phyloP scores from a whole-genome alignment of 2,888 invertebrate genomes.

The Pilophorus perplexus region DNA sequence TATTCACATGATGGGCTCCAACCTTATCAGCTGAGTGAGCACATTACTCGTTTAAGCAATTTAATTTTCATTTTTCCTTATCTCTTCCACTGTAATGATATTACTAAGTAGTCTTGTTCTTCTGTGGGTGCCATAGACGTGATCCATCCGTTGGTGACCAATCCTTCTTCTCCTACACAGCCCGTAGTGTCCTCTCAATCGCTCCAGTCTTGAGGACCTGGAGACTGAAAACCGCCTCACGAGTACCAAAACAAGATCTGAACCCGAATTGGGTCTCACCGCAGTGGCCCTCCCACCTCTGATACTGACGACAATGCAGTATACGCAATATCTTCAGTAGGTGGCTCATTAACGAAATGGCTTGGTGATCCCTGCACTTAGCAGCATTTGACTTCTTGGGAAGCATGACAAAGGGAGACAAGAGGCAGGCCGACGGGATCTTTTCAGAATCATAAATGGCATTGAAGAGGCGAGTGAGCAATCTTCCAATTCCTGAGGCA shows the following conservation, averaged over 20 bases:
- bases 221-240: background rate
- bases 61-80: too few relatives aligned
- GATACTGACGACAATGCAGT: background rate
- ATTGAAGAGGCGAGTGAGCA: background rate
- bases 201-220: background rate
- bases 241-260: background rate
- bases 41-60: too few relatives aligned
- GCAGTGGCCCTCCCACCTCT: background rate
- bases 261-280: slow-evolving; percentile 1
- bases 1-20: too few relatives aligned
- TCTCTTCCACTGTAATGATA: too few relatives aligned
- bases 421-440: background rate
- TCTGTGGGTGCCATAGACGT: too few relatives aligned
- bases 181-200: too few relatives aligned
- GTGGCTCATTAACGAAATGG: background rate
- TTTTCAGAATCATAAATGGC: background rate
- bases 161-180: too few relatives aligned
- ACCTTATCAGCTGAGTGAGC: too few relatives aligned
- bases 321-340: background rate
- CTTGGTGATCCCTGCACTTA: background rate
- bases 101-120: too few relatives aligned
- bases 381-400: background rate
- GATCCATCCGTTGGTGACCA: too few relatives aligned
- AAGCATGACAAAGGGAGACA: background rate
- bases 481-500: background rate